Evolutionary conservation across 2,888 invertebrate species (phyloP).

Genomic region (Octonoba sinensis): DNA sequence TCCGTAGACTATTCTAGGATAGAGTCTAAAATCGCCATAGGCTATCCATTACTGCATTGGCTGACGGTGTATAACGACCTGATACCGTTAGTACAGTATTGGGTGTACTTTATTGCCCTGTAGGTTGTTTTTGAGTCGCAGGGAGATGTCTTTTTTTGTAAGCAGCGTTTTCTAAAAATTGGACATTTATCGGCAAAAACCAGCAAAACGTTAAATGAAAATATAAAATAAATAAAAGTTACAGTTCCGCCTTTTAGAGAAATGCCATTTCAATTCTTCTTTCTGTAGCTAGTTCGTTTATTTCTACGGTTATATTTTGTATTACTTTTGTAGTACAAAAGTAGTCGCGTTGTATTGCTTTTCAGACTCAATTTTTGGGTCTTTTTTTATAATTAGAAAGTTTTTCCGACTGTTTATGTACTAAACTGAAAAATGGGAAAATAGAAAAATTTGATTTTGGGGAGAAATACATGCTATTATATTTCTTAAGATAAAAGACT

Average conservation of each 20-base stretch:
- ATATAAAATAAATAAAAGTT: constrained; percentile 54
- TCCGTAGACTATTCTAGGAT: constrained; percentile 36
- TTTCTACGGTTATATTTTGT: constrained; percentile 9
- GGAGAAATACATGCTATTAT: constrained; percentile 55
- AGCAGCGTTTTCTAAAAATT: constrained; percentile 55
- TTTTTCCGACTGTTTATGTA: constrained; percentile 23
- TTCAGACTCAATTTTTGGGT: background rate
- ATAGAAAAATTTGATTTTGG: constrained; percentile 54
- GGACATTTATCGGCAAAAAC: constrained; percentile 60
- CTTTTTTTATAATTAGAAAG: constrained; percentile 3
- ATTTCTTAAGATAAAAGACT: constrained; percentile 52
- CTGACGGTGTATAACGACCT: constrained; percentile 56
- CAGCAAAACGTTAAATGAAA: constrained; percentile 32
- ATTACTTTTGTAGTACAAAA: constrained; percentile 20
- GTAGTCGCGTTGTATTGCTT: constrained; percentile 27
- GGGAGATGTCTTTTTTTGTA: constrained; percentile 39
- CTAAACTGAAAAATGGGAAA: constrained; percentile 44
- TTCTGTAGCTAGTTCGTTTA: constrained; percentile 28
- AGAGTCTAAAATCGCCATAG: constrained; percentile 59
- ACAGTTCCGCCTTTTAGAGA: constrained; percentile 35
- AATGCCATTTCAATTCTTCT: constrained; percentile 56
- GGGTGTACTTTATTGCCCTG: constrained; percentile 55
- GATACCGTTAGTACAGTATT: constrained; percentile 46
- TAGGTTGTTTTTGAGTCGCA: constrained; percentile 49
- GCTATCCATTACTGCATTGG: constrained; percentile 61